phyloP scores from a whole-genome alignment of 1,140 invertebrate species.

The Pemphigus obesinymphae region DNA sequence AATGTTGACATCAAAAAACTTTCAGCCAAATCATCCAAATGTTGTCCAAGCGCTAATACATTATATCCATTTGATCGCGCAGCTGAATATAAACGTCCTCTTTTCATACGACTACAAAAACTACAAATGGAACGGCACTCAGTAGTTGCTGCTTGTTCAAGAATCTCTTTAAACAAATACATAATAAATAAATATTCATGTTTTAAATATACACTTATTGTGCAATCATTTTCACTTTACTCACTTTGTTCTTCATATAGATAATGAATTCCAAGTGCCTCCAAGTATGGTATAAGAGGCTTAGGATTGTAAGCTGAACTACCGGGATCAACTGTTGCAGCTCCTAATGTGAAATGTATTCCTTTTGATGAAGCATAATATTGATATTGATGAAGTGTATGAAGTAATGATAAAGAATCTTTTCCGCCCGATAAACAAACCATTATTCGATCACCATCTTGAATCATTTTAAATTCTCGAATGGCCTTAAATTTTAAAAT shows the following conservation, averaged over 20 bases:
- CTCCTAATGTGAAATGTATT: constrained; percentile 69
- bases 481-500: constrained; percentile 58
- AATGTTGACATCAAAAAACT: constrained; percentile 79
- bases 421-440: constrained; percentile 80
- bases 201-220: not conserved
- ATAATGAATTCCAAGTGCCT: constrained; percentile 63
- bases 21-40: constrained; percentile 78
- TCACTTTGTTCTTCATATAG: constrained; percentile 64
- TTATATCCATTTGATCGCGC: constrained; percentile 75
- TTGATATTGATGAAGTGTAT: constrained; percentile 79
- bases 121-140: constrained; percentile 61
- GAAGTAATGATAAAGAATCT: constrained; percentile 75
- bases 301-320: constrained; percentile 62
- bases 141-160: constrained; percentile 50
- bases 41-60: constrained; percentile 79
- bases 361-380: constrained; percentile 70
- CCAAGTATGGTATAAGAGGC: constrained; percentile 64
- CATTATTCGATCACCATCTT: constrained; percentile 73
- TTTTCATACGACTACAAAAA: constrained; percentile 62
- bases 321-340: constrained; percentile 67
- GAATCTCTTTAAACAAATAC: constrained; percentile 40
- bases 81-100: constrained; percentile 68
- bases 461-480: constrained; percentile 79
- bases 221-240: not conserved
- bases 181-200: not conserved